A percentile compares a stretch with the other conserved stretches of the same genome.
phyloP scores from a whole-genome alignment of 2,888 invertebrate species.

The Eustalomyia histrio region DNA sequence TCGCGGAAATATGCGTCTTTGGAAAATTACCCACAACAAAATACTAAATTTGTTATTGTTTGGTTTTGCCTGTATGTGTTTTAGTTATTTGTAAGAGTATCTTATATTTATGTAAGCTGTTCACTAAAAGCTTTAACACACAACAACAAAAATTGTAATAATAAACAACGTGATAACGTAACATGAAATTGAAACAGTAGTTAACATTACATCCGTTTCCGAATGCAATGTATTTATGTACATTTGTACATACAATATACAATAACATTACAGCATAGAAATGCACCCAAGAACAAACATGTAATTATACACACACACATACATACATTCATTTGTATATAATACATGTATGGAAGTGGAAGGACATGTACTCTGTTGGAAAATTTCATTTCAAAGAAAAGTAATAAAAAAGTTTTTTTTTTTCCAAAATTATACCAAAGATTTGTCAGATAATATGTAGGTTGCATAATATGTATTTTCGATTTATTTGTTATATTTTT shows the following conservation, averaged over 20 bases:
- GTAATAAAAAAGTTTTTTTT: too few relatives aligned
- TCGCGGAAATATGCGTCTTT: neutral
- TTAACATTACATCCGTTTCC: conserved; percentile 6
- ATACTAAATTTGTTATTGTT: neutral
- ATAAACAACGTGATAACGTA: conserved; percentile 1
- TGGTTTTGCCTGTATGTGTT: too few relatives aligned
- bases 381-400: too few relatives aligned
- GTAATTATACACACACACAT: neutral
- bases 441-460: too few relatives aligned
- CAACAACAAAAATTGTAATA: neutral
- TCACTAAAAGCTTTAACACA: neutral
- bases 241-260: too few relatives aligned
- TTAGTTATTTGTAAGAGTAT: neutral
- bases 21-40: neutral
- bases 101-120: neutral
- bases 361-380: too few relatives aligned
- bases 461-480: too few relatives aligned
- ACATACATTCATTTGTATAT: neutral
- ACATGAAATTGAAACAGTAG: neutral
- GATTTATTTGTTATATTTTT: too few relatives aligned
- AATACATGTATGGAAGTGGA: too few relatives aligned
- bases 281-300: neutral
- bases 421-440: too few relatives aligned
- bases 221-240: neutral
- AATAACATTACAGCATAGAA: neutral